A percentile compares a stretch with the other conserved stretches of the same genome.
Evolutionary conservation across 2,113 vertebrate genomes (phyloP).

Genomic region (Nycticebus coucang): DNA sequence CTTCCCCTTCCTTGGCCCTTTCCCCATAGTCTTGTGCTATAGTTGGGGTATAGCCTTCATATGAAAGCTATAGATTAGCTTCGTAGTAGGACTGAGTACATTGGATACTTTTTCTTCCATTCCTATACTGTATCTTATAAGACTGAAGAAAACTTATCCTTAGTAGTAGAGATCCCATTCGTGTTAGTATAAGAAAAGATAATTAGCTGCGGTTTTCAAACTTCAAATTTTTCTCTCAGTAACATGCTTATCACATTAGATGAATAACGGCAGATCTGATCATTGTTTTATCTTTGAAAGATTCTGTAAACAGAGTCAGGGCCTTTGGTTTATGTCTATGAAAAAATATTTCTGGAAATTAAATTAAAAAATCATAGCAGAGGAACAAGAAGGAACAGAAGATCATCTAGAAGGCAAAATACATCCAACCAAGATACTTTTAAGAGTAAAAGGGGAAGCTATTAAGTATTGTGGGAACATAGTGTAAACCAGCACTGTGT

Average conservation of each 20-base stretch:
- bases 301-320: background rate
- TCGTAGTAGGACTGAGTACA: no score
- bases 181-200: background rate
- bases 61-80: no score
- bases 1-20: no score
- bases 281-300: background rate
- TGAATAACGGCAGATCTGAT: background rate
- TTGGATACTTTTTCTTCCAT: no score
- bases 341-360: constrained; percentile 17
- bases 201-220: background rate
- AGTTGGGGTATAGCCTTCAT: no score
- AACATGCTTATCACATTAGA: background rate
- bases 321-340: background rate
- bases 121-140: background rate
- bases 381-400: background rate
- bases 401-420: background rate
- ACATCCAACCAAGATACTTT: background rate
- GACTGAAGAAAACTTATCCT: background rate
- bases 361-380: background rate
- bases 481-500: background rate
- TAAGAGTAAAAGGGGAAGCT: background rate
- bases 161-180: background rate
- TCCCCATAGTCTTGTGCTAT: no score
- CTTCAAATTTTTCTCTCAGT: background rate
- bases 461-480: background rate